Base-by-base conservation (phyloP, 2,797 vertebrate species). In the Hoplostethus mediterraneus region DNA sequence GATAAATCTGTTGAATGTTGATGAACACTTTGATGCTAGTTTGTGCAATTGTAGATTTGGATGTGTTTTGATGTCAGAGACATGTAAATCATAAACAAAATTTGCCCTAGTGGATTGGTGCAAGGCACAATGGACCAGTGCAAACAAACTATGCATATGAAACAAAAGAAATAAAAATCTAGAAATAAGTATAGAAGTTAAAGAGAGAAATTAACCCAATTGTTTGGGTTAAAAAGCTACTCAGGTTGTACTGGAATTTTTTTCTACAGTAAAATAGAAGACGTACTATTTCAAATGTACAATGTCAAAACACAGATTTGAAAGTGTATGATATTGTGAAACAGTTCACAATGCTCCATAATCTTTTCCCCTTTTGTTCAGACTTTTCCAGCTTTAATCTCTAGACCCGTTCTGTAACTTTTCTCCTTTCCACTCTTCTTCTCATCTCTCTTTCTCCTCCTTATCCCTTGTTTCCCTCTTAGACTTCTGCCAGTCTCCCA, bases 401-500 rank as follows among this genome's bases (percentile, higher is more conserved):
- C 25, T 47, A 48, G 56, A 67, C 64, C 61, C 66, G 52, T 64
- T 75, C 81, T 88, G 71, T 90, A 82, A 93, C 88, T 81, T 93
- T 75, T 86, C 63, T 83, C 57, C 68, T 92, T 83, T 93, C 63
- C 79, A 87, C 82, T 94, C 79, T 91, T 90, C 83, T 89, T 91
- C 80, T 85, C 77, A 86, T 89, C 85, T 83, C 86, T 89, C 83
- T 85, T 67, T 75, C 80, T 89, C 52, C 47, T 89, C 38, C 63
- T 63, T 73, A 44, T 79, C 73, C 44, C 45, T 5, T 42, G 65
- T 79, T 91, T 70, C 73, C 82, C 89, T 92, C 87, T 73, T 88
- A 88, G 84, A 90, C 87, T 89, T 92, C 90, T 85, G 91, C 71
- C 82, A 93, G 89, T 94, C 92, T 92, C 79, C 93, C 91, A 90